Conservation (phyloP, 1,140 invertebrate species). For the Heliconius himera region DNA sequence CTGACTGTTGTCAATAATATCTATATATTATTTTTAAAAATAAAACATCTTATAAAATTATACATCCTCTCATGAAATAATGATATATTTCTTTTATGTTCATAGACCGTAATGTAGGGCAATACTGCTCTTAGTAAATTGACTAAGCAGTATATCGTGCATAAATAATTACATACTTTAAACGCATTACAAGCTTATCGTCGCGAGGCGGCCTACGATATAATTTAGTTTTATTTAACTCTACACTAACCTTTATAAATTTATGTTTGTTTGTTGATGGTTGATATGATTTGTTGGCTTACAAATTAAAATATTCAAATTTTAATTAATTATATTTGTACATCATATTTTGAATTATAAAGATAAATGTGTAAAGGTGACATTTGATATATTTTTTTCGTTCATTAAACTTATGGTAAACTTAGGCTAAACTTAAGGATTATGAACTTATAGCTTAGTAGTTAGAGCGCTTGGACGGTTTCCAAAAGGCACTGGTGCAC, state of each 20-base stretch:
- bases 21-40: not conserved
- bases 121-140: slow-evolving; percentile 1
- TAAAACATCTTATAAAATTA: not conserved
- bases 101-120: not conserved
- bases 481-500: no score
- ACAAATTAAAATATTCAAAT: no score
- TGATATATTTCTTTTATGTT: not conserved
- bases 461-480: no score
- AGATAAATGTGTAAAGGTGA: no score
- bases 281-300: no score
- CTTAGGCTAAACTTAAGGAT: no score
- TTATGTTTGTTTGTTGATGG: not conserved
- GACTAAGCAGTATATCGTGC: not conserved
- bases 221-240: not conserved
- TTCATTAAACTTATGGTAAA: no score
- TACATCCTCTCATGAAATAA: not conserved
- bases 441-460: no score
- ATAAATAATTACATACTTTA: not conserved
- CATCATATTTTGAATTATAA: no score
- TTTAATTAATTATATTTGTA: no score
- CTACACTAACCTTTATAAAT: not conserved
- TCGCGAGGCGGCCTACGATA: not conserved
- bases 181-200: slow-evolving; percentile 14
- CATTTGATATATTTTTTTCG: no score
- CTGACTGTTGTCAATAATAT: no score